phyloP scores from a whole-genome alignment of 2,797 vertebrate genomes.

The Acipenser ruthenus region DNA sequence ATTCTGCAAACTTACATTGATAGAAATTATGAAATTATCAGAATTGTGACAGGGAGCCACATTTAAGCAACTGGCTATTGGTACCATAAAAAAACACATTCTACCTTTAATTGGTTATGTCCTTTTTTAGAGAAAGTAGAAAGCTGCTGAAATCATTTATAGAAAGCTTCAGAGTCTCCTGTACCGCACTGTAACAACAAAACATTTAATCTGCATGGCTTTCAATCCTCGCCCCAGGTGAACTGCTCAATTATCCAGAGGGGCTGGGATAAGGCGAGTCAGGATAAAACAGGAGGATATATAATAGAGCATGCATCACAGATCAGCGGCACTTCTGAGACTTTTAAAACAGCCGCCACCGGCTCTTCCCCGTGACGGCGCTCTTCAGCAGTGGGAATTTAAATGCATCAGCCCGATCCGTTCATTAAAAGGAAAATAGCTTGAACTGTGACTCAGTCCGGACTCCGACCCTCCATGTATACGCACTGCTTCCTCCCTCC shows the following conservation, averaged over 20 bases:
- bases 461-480: neutral
- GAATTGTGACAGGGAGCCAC: too few relatives aligned
- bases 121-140: too few relatives aligned
- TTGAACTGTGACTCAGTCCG: neutral
- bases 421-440: constrained; percentile 9
- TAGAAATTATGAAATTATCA: too few relatives aligned
- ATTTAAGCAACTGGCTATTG: too few relatives aligned
- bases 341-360: neutral
- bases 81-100: too few relatives aligned
- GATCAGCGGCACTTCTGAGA: constrained; percentile 11
- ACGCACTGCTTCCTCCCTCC: neutral
- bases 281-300: neutral
- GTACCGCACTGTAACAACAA: constrained; percentile 12
- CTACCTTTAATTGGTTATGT: too few relatives aligned
- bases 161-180: neutral
- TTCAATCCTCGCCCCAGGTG: constrained; percentile 17
- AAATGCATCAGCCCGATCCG: neutral
- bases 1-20: too few relatives aligned
- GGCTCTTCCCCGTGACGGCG: constrained; percentile 1
- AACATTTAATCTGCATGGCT: constrained; percentile 9
- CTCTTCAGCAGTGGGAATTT: constrained; percentile 2
- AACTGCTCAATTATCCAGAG: neutral
- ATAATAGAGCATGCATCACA: constrained; percentile 9
- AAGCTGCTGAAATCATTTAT: too few relatives aligned
- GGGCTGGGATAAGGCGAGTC: neutral